Percentiles rank a stretch among this genome's conserved stretches.
These are phyloP conservation scores for Drosophila siamana DNA, from an alignment of 2,888 invertebrate genomes.

Conservation along the genomic window DNA sequence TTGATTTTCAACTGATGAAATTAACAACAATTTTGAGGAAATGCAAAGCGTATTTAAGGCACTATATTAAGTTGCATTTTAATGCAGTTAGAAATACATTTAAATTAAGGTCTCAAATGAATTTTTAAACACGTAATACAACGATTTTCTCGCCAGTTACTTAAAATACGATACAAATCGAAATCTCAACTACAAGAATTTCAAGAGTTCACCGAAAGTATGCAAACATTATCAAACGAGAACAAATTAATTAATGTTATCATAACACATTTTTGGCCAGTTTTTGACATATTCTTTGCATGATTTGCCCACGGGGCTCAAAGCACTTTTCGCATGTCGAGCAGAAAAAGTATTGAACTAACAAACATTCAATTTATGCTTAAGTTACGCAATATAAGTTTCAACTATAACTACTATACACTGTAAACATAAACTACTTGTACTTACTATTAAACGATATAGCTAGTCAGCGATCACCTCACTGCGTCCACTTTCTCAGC, in stretches of 20 bases:
- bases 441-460: slow-evolving; percentile 66
- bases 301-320: not conserved
- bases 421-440: slow-evolving; percentile 18
- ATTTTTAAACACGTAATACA: too few species aligned
- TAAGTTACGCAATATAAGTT: slow-evolving; percentile 64
- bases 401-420: slow-evolving; percentile 33
- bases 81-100: not conserved
- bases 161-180: too few species aligned
- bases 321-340: slow-evolving; percentile 6
- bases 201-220: too few species aligned
- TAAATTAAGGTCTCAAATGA: not conserved
- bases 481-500: slow-evolving; percentile 14
- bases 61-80: not conserved
- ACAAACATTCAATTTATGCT: slow-evolving; percentile 77
- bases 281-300: too few species aligned
- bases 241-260: too few species aligned
- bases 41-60: not conserved
- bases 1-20: not conserved
- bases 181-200: too few species aligned
- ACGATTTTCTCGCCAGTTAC: too few species aligned
- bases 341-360: slow-evolving; percentile 65
- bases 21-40: not conserved
- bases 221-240: too few species aligned
- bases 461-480: slow-evolving; percentile 65
- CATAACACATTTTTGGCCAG: too few species aligned